Conservation (phyloP, 2,113 vertebrate species). For the Mirounga angustirostris region DNA sequence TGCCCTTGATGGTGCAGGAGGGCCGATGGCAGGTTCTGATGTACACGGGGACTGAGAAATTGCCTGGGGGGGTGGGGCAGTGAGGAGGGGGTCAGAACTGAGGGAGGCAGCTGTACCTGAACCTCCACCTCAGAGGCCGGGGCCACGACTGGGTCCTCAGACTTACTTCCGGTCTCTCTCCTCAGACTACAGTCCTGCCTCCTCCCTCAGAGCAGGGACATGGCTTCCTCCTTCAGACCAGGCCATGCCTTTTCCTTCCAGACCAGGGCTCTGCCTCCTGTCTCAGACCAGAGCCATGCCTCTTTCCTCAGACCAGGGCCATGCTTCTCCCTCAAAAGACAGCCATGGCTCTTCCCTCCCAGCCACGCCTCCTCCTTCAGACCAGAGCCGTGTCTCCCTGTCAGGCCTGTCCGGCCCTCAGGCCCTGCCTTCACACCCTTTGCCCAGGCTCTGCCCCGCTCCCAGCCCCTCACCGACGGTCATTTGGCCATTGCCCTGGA, state of each 20-base stretch:
- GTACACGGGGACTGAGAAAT: conserved; percentile 75
- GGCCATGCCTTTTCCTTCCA: neutral
- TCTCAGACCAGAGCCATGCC: neutral
- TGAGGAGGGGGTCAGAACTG: neutral
- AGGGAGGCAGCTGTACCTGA: neutral
- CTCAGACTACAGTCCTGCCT: no score
- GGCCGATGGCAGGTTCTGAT: conserved; percentile 71
- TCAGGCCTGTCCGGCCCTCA: neutral
- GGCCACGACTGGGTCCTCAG: neutral
- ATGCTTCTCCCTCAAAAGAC: neutral
- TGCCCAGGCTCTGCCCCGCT: neutral
- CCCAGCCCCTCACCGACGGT: conserved; percentile 54
- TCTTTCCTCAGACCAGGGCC: neutral
- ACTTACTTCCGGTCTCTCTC: neutral
- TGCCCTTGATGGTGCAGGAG: conserved; percentile 63
- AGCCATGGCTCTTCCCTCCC: neutral
- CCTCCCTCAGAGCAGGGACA: neutral
- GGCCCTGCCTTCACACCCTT: neutral
- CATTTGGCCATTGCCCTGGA: conserved; percentile 74
- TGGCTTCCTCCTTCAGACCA: neutral
- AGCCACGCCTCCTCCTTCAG: neutral
- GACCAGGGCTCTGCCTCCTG: neutral
- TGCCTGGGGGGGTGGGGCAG: conserved; percentile 16
- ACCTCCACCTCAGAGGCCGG: no score
- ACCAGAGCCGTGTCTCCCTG: neutral